phyloP scores from a whole-genome alignment of 2,113 vertebrate species.

The Climacteris rufus region DNA sequence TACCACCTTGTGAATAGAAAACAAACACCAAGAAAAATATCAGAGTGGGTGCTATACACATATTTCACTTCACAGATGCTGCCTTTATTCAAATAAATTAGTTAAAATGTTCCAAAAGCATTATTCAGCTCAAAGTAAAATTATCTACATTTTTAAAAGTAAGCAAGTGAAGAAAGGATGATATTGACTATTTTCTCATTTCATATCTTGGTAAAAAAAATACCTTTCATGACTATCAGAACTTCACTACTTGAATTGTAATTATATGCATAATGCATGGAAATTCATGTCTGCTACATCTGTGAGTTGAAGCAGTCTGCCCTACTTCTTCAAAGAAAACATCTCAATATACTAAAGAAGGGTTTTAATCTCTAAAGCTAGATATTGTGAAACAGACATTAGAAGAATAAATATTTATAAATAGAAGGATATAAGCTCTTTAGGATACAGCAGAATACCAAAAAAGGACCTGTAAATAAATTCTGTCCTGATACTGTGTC shows the following conservation, averaged over 20 bases:
- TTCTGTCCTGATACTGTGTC: neutral
- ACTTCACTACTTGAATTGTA: neutral
- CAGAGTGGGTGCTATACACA: accelerated
- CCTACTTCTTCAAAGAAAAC: neutral
- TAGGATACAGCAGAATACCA: neutral
- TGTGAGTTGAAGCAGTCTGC: neutral
- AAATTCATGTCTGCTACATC: neutral
- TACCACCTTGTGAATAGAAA: neutral
- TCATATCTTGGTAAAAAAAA: neutral
- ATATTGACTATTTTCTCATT: neutral
- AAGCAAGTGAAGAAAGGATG: neutral
- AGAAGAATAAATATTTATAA: neutral
- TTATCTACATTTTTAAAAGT: neutral
- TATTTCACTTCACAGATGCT: neutral
- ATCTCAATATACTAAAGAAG: neutral
- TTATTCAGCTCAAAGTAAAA: neutral
- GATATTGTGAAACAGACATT: neutral
- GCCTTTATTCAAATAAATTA: neutral
- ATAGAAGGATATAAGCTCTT: neutral
- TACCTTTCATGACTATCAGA: neutral
- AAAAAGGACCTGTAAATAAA: neutral
- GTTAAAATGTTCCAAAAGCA: neutral
- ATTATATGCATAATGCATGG: neutral
- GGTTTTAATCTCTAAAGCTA: neutral
- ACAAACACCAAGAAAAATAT: neutral